phyloP scores from a whole-genome alignment of 2,797 vertebrate genomes.

The Decapterus maruadsi region DNA sequence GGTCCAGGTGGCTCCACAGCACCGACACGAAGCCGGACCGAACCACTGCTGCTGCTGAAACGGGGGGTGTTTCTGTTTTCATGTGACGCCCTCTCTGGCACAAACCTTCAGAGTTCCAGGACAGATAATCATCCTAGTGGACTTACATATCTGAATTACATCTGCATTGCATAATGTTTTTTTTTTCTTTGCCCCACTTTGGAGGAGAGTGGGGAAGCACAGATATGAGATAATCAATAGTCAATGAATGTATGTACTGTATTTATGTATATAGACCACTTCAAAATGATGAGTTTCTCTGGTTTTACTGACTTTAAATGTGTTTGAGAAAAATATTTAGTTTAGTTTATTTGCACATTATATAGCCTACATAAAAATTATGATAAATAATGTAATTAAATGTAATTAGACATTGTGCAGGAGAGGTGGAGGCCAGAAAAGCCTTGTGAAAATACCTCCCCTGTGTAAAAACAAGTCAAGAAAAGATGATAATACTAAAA shows the following conservation, averaged over 20 bases:
- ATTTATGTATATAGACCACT: too few species aligned
- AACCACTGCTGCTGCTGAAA: constrained; percentile 52
- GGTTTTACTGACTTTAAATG: too few species aligned
- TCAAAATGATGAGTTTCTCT: too few species aligned
- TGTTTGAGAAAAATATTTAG: too few species aligned
- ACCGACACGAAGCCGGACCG: constrained; percentile 26
- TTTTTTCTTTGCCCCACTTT: constrained; percentile 22
- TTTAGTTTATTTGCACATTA: too few species aligned
- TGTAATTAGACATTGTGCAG: too few species aligned
- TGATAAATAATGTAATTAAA: too few species aligned
- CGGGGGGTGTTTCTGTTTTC: constrained; percentile 18
- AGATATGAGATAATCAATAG: background rate
- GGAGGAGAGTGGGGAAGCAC: background rate
- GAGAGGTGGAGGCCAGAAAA: too few species aligned
- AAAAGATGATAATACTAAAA: too few species aligned
- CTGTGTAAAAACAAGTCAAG: too few species aligned
- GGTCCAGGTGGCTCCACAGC: constrained; percentile 48
- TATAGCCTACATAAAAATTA: too few species aligned
- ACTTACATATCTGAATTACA: constrained; percentile 57
- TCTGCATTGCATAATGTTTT: constrained; percentile 21
- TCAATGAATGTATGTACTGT: background rate
- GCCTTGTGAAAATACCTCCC: too few species aligned
- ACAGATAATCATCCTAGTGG: constrained; percentile 51
- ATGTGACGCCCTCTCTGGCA: constrained; percentile 1
- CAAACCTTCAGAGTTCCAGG: constrained; percentile 39